Base-by-base conservation (phyloP, 2,888 invertebrate genomes). In the Epistrophe eligans region DNA sequence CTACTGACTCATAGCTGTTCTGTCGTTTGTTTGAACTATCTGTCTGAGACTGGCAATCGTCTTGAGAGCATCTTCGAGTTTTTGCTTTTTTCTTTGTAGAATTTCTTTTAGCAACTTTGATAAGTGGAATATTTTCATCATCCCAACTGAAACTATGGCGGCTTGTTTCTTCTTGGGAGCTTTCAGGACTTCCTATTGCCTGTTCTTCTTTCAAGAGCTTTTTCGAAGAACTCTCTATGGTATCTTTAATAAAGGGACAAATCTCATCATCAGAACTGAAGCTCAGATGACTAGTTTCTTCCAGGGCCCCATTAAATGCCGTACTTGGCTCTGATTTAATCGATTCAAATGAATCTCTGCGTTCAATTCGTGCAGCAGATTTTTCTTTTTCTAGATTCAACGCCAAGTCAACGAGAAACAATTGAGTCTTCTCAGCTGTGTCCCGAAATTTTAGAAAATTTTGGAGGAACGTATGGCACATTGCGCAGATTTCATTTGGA, bases 91-190 rank as follows among this genome's bases (percentile, higher is more conserved):
- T 79, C n/a, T 67, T 50, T 0, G 43, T 4, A 0, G n/a, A 45
- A 32, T 11, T 70, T 35, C 38, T 64, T 11, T 6, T 17, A 2
- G 48, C 77, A 6, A 87, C 79, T 17, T 74, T 48, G 4, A 79
- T 87, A 0, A 87, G 67, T 9, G 85, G 85, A 13, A 83, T 71
- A 38, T 85, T 81, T 45, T 87, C 85, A 40, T 87, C 85, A 11
- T 87, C 85, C 17, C 35, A 67, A 13, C 35, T 67, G 19, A 50
- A 67, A 6, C 67, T 67, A 19, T 50, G 17, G 8, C 9, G 17
- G 15, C 67, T 50, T 17, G 19, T 4, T 50, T 0, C 32, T 45
- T 64, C 64, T 32, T 64, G 11, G 7, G 45, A 64, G 10, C 6
- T 45, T 2, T 43, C n/a, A 43, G 35, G 13, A 0, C 4, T 15